Conservation (phyloP, 2,888 invertebrate species). For the Holacanthella duospinosa region DNA sequence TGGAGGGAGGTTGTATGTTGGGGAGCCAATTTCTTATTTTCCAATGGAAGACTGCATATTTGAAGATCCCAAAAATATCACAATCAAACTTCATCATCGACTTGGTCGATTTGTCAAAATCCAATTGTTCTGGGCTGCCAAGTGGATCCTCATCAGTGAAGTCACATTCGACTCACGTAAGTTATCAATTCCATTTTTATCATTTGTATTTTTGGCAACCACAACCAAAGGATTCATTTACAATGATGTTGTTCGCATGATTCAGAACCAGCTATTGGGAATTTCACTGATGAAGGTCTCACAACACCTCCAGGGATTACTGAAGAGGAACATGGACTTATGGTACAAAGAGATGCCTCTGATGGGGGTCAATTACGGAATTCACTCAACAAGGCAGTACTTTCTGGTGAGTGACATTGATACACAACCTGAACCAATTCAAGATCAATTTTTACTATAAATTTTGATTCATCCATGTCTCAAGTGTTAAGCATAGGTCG, state of each 20-base stretch:
- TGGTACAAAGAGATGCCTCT: slow-evolving; percentile 27
- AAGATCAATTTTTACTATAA: too few relatives aligned
- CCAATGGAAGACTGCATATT: slow-evolving; percentile 62
- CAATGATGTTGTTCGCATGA: not conserved
- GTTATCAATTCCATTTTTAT: slow-evolving; percentile 27
- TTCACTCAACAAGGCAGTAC: too few relatives aligned
- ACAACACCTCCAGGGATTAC: not conserved
- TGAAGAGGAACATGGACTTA: slow-evolving; percentile 15
- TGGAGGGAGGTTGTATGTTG: slow-evolving; percentile 65
- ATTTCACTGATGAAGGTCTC: slow-evolving; percentile 24
- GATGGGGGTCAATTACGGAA: too few relatives aligned
- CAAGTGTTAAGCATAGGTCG: too few relatives aligned
- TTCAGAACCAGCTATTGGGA: slow-evolving; percentile 30
- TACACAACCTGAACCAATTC: not conserved
- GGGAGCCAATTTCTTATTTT: slow-evolving; percentile 62
- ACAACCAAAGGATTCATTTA: too few relatives aligned
- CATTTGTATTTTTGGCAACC: not conserved
- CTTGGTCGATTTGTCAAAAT: slow-evolving; percentile 71
- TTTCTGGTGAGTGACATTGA: too few relatives aligned
- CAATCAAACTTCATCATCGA: slow-evolving; percentile 67
- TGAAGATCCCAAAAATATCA: slow-evolving; percentile 68
- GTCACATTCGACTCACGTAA: slow-evolving; percentile 72
- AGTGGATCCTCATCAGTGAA: slow-evolving; percentile 85
- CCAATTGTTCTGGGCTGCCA: slow-evolving; percentile 63
- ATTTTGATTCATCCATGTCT: too few relatives aligned